Percentiles rank a stretch among this genome's conserved stretches.
These are phyloP conservation scores for Cenopis cana DNA, from an alignment of 2,888 invertebrate species.

Conservation along the genomic window DNA sequence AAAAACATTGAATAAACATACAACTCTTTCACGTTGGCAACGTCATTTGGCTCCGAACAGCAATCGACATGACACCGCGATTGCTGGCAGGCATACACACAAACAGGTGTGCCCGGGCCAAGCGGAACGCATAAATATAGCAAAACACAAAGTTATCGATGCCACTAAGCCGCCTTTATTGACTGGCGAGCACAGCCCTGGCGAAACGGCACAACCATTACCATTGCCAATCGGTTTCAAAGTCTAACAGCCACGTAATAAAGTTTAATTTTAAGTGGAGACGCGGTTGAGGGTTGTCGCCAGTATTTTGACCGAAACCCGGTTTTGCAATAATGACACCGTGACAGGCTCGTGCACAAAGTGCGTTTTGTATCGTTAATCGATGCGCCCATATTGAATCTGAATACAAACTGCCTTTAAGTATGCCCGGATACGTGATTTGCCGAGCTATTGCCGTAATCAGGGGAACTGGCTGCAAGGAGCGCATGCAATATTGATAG, in stretches of 20 bases:
- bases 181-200: slow-evolving; percentile 69
- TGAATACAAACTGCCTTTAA: slow-evolving; percentile 67
- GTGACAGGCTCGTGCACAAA: slow-evolving; percentile 68
- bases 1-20: neutral
- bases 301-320: slow-evolving; percentile 60
- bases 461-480: slow-evolving; percentile 19
- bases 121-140: slow-evolving; percentile 76
- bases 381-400: slow-evolving; percentile 63
- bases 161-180: slow-evolving; percentile 80
- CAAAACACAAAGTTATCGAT: slow-evolving; percentile 82
- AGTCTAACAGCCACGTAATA: slow-evolving; percentile 50
- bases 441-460: slow-evolving; percentile 46
- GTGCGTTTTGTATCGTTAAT: slow-evolving; percentile 72
- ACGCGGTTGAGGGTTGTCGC: slow-evolving; percentile 51
- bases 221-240: slow-evolving; percentile 47
- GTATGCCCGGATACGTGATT: slow-evolving; percentile 52
- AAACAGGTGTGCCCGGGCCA: slow-evolving; percentile 70
- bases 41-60: slow-evolving; percentile 48
- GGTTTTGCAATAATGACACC: slow-evolving; percentile 74
- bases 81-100: slow-evolving; percentile 54
- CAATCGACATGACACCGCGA: slow-evolving; percentile 50
- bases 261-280: slow-evolving; percentile 48
- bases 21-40: slow-evolving; percentile 21
- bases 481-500: slow-evolving; percentile 18
- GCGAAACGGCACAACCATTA: slow-evolving; percentile 57